Evolutionary conservation across 2,797 vertebrate species (phyloP).

Genomic region (Pteropus rufus): DNA sequence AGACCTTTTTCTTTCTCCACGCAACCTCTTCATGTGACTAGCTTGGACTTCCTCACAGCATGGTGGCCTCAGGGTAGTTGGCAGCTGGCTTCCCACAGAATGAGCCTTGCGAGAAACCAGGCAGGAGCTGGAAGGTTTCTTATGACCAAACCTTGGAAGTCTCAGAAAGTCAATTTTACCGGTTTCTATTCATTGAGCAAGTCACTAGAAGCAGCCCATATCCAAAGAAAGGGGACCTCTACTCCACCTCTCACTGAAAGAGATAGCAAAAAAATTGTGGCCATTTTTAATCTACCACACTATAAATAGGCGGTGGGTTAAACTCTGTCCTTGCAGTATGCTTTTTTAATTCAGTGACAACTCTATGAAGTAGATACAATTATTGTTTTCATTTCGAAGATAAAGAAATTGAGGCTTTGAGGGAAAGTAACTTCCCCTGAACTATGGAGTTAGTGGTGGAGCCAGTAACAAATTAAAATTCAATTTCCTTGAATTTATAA

Average conservation of each 20-base stretch:
- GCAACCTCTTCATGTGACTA: not conserved
- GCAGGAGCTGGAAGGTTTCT: not conserved
- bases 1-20: not conserved
- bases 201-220: not conserved
- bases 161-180: not conserved
- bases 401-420: constrained; percentile 16
- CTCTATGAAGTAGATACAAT: not conserved
- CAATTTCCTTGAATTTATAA: constrained; percentile 41
- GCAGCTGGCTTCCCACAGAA: not conserved
- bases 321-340: not conserved
- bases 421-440: not conserved
- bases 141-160: not conserved
- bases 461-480: not conserved
- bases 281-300: not conserved
- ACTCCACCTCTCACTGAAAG: not conserved
- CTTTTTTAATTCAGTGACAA: not conserved
- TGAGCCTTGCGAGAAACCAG: not conserved
- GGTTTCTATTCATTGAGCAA: not conserved
- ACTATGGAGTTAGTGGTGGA: not conserved
- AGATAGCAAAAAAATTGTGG: not conserved
- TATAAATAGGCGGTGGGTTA: not conserved
- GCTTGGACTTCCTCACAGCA: not conserved
- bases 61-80: not conserved
- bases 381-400: constrained; percentile 19
- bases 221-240: not conserved